A percentile compares a stretch with the other conserved stretches of the same genome.
Evolutionary conservation across 1,140 invertebrate species (phyloP).

Genomic region (Berghia stephanieae): DNA sequence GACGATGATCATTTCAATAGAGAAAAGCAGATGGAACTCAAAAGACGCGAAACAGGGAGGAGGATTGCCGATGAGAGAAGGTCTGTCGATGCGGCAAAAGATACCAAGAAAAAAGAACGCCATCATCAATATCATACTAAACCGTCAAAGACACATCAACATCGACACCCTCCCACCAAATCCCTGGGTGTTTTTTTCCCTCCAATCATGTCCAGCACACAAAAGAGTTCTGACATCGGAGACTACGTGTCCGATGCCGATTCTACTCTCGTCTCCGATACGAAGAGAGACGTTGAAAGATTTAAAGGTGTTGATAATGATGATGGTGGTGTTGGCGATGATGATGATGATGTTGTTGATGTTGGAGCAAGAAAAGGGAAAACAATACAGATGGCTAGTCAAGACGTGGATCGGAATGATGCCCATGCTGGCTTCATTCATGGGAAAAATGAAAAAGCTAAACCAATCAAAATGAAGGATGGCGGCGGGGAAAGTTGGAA

Average conservation of each 20-base stretch:
- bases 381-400: neutral
- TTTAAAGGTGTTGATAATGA: constrained; percentile 3
- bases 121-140: too few species aligned
- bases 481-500: too few species aligned
- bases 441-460: too few species aligned
- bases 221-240: constrained; percentile 46
- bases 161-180: neutral
- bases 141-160: too few species aligned
- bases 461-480: too few species aligned
- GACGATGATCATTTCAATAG: too few species aligned
- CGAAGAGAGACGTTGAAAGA: neutral
- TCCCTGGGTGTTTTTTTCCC: constrained; percentile 31
- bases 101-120: too few species aligned
- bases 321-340: neutral
- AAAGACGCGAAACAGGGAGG: too few species aligned
- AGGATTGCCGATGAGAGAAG: too few species aligned
- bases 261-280: neutral
- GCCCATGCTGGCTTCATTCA: neutral
- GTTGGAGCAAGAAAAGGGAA: neutral
- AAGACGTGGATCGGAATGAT: neutral
- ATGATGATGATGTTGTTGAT: neutral
- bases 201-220: constrained; percentile 51
- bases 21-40: too few species aligned
- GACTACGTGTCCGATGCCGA: constrained; percentile 35
- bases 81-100: too few species aligned